Conservation (phyloP, 2,888 invertebrate genomes). For the Trachelus tabidus region DNA sequence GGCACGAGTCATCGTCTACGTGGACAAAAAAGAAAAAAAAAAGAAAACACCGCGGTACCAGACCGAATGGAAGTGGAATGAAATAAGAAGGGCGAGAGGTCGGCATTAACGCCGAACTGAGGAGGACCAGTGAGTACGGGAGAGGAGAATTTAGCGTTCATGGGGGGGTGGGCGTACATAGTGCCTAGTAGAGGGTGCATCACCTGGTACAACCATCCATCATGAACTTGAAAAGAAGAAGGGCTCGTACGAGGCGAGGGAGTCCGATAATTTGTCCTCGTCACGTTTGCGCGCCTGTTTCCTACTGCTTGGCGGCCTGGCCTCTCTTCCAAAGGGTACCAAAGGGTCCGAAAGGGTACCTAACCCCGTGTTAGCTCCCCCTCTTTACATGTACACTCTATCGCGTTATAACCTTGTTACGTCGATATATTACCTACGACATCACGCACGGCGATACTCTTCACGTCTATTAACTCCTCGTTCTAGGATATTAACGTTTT, state of each 20-base stretch:
- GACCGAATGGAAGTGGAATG: conserved; percentile 2
- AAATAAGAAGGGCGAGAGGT: not conserved
- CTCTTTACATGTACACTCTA: conserved; percentile 26
- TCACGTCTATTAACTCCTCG: conserved; percentile 52
- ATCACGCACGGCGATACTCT: conserved; percentile 14
- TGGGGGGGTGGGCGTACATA: conserved; percentile 9
- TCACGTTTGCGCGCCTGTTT: conserved; percentile 41
- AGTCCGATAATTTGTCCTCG: conserved; percentile 52
- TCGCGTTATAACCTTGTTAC: conserved; percentile 9
- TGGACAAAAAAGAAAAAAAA: conserved; percentile 9
- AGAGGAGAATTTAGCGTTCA: not conserved
- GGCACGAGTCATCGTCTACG: conserved; percentile 24
- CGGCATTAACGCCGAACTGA: not conserved
- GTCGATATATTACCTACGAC: conserved; percentile 6
- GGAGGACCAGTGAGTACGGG: not conserved
- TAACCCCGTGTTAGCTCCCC: conserved; percentile 31
- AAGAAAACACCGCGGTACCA: conserved; percentile 3
- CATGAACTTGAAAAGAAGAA: conserved; percentile 31
- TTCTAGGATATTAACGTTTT: conserved; percentile 52
- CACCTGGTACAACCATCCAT: conserved; percentile 59
- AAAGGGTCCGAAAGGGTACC: conserved; percentile 21
- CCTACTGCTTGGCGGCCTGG: not conserved
- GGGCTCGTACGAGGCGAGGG: conserved; percentile 27
- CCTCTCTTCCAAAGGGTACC: not conserved
- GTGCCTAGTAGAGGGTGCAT: conserved; percentile 43